Evolutionary conservation across 2,888 invertebrate species (phyloP), one percentile per base, ranked within the genome.

Genomic region (Synergus japonicus): DNA sequence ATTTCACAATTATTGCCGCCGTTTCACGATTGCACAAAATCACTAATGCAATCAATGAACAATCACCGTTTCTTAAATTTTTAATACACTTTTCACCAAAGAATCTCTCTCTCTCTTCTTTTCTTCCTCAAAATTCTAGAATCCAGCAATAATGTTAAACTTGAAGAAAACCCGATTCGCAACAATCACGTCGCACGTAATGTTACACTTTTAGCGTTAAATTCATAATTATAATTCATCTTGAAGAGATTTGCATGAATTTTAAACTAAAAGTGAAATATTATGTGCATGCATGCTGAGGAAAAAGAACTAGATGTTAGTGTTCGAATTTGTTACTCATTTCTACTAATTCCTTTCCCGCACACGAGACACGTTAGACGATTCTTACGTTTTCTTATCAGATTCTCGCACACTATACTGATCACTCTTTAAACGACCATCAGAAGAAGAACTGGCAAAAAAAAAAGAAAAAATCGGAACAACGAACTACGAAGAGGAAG

Each of bases 1-100:
- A 84, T 85, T 46, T 79, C 83, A 78, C 78, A 43, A 29, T 29
- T 29, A 44, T 67, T 60, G 10, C 79, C 82, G 80, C 77, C 84
- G 85, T 85, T 79, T 29, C 29, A 29, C 54, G 76, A 49, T 43
- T 64, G 63, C 78, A 41, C 81, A 67, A 63, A 46, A 76, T 13
- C 44, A 44, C 44, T 67, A 29, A n/a, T 54, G 8, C 13, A 2
- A 29, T 29, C 0, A 69, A 22, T 1, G 1, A 46, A 69, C 13
- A 8, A 18, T 49, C 22, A 22, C 69, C 29, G 8, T 0, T 29
- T 37, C 29, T 9, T 4, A 13, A 22, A 46, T 13, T 46, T 29
- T 3, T 3, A 13, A 69, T 5, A 49, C 7, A 49, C 29, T 69
- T 49, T 54, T 60, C 54, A 60, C 58, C 18, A 46, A 29, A 29